Evolutionary conservation across 2,113 vertebrate species (phyloP).

Genomic region (Gorsachius goisagi): DNA sequence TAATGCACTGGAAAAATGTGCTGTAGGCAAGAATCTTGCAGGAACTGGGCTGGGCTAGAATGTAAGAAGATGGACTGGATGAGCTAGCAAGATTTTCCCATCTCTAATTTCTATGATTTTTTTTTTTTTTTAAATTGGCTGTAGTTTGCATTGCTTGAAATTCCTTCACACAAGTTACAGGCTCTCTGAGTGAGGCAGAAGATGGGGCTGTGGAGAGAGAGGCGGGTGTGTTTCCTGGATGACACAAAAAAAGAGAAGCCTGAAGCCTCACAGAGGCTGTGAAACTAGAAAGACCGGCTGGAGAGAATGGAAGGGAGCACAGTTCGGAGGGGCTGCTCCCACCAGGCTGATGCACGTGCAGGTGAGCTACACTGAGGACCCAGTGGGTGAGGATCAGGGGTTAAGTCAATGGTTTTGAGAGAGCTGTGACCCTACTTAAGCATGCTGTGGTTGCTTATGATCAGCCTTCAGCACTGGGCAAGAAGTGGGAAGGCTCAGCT

Average conservation of each 20-base stretch:
- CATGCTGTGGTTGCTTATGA: accelerated
- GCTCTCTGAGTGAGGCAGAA: background rate
- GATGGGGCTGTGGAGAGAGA: background rate
- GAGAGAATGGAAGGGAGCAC: background rate
- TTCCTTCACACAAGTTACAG: background rate
- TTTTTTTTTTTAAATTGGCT: background rate
- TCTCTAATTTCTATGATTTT: background rate
- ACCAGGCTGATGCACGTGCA: background rate
- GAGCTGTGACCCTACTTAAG: background rate
- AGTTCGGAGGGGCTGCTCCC: background rate
- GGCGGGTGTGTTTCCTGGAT: conserved; percentile 32
- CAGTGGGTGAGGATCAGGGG: background rate
- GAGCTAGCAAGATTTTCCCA: background rate
- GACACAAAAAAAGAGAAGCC: background rate
- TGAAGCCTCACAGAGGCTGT: conserved; percentile 40
- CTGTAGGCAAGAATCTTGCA: background rate
- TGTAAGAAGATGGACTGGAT: background rate
- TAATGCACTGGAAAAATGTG: conserved; percentile 4
- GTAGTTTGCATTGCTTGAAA: background rate
- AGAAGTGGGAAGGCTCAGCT: background rate
- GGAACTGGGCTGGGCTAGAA: background rate
- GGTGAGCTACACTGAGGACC: background rate
- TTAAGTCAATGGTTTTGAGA: background rate
- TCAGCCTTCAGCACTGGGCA: background rate
- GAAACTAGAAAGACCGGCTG: conserved; percentile 50